Conservation (phyloP, 92 coral and sea anemone genomes). For the Actinostola sp. region DNA sequence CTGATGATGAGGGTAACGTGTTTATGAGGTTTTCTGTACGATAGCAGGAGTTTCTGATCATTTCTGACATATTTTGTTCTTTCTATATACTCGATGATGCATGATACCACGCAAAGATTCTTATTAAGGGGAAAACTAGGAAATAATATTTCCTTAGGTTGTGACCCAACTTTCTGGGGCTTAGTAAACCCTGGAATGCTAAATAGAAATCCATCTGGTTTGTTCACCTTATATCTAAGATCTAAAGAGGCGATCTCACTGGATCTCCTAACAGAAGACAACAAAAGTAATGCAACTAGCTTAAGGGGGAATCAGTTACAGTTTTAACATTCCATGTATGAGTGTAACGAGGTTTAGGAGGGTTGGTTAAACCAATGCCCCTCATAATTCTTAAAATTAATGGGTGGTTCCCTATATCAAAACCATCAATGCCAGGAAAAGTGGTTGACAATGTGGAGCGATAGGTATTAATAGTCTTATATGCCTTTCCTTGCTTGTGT, state of each 20-base stretch:
- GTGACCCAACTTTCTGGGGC: constrained; percentile 18
- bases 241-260: constrained; percentile 32
- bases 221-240: constrained; percentile 14
- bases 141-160: constrained; percentile 19
- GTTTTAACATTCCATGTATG: constrained; percentile 27
- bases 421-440: constrained; percentile 1
- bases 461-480: constrained; percentile 4
- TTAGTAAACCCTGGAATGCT: constrained; percentile 31
- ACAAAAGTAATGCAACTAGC: constrained; percentile 13
- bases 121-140: constrained; percentile 12
- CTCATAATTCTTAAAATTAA: constrained; percentile 2
- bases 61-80: constrained; percentile 31
- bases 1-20: constrained; percentile 41
- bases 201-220: constrained; percentile 30
- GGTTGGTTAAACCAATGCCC: constrained; percentile 10
- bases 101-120: constrained; percentile 27
- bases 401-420: constrained; percentile 25
- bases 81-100: constrained; percentile 29
- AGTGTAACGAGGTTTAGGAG: constrained; percentile 36
- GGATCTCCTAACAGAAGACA: constrained; percentile 28
- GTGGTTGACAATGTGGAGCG: neutral
- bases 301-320: constrained; percentile 23
- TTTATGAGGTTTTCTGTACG: constrained; percentile 26
- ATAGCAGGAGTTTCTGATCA: constrained; percentile 31
- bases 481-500: neutral